A percentile compares a stretch with the other conserved stretches of the same genome.
These are phyloP conservation scores for Drosophila rufa DNA, from an alignment of 1,140 invertebrate genomes.

Conservation along the genomic window DNA sequence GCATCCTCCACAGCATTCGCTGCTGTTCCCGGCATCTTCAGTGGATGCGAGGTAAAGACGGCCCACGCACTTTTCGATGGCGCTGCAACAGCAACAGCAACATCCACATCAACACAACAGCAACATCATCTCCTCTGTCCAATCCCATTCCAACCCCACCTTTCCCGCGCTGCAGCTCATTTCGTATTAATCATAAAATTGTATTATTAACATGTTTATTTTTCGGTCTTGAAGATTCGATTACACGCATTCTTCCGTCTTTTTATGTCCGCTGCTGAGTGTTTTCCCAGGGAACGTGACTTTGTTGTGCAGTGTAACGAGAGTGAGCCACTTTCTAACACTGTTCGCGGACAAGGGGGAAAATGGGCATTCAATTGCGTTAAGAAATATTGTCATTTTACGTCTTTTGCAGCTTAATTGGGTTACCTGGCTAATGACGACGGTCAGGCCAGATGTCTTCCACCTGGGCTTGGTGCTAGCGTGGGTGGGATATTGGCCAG, in stretches of 20 bases:
- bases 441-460: conserved; percentile 19
- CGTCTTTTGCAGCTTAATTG: conserved; percentile 49
- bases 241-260: conserved; percentile 71
- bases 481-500: conserved; percentile 23
- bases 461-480: conserved; percentile 22
- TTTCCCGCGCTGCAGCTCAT: conserved; percentile 56
- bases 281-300: conserved; percentile 55
- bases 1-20: conserved; percentile 3
- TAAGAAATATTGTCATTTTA: conserved; percentile 62
- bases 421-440: conserved; percentile 31
- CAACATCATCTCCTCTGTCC: conserved; percentile 46
- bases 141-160: conserved; percentile 1
- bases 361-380: conserved; percentile 35
- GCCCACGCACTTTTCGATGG: conserved; percentile 67
- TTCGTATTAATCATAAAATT: conserved; percentile 83
- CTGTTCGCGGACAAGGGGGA: conserved; percentile 8
- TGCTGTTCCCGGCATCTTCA: conserved; percentile 52
- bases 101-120: conserved; percentile 19
- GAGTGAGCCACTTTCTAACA: conserved; percentile 80
- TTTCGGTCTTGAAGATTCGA: conserved; percentile 80
- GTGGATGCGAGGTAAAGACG: conserved; percentile 38
- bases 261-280: conserved; percentile 29
- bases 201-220: conserved; percentile 83
- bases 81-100: conserved; percentile 33
- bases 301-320: conserved; percentile 71